phyloP scores from a whole-genome alignment of 92 coral and sea anemone genomes.

The Desmophyllum pertusum region DNA sequence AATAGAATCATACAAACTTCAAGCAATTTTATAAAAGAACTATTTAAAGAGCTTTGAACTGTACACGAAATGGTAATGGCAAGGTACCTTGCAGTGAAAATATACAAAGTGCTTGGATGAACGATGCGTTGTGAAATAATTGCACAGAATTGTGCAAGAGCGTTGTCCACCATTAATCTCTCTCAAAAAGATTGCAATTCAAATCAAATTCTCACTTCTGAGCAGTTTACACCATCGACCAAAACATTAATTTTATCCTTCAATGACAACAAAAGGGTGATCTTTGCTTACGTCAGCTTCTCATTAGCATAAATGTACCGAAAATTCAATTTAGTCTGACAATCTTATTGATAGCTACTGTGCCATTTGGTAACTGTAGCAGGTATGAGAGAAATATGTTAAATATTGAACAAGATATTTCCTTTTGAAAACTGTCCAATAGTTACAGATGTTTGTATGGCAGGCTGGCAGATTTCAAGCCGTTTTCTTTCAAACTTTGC shows the following conservation, averaged over 20 bases:
- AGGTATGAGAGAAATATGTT: too few relatives aligned
- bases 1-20: conserved; percentile 2
- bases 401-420: too few relatives aligned
- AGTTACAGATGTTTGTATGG: too few relatives aligned
- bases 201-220: neutral
- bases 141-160: conserved; percentile 26
- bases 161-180: conserved; percentile 1
- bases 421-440: too few relatives aligned
- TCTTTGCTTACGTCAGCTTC: too few relatives aligned
- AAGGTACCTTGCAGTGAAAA: conserved; percentile 27
- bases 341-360: too few relatives aligned
- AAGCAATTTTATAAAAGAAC: conserved; percentile 35
- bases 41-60: conserved; percentile 37
- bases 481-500: too few relatives aligned
- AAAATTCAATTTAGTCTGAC: too few relatives aligned
- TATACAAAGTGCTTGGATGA: conserved; percentile 47
- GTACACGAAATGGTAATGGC: conserved; percentile 38
- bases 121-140: conserved; percentile 31
- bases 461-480: too few relatives aligned
- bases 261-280: neutral
- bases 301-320: too few relatives aligned
- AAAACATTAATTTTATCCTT: neutral
- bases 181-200: neutral
- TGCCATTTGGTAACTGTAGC: too few relatives aligned
- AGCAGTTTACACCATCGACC: neutral